phyloP scores from a whole-genome alignment of 2,113 vertebrate genomes.

The Pseudorhombus dupliciocellatus region DNA sequence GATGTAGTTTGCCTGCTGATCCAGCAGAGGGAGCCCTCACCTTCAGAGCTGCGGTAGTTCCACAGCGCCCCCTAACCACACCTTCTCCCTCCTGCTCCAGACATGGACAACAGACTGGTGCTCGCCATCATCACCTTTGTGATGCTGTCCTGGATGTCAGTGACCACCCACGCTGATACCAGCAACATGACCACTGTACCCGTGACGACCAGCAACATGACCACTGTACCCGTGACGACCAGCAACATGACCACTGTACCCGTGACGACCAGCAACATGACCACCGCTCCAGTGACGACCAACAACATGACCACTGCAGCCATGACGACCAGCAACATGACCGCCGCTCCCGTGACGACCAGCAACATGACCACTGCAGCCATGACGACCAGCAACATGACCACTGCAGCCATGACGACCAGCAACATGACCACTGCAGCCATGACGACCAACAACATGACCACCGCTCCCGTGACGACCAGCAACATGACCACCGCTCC shows the following conservation, averaged over 20 bases:
- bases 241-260: background rate
- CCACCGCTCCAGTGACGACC: too few species aligned
- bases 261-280: too few species aligned
- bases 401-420: background rate
- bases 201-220: too few species aligned
- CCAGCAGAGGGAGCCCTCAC: too few species aligned
- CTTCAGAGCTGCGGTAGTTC: too few species aligned
- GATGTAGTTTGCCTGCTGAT: too few species aligned
- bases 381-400: background rate
- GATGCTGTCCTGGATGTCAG: constrained; percentile 32
- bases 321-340: background rate
- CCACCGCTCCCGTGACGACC: background rate
- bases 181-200: background rate
- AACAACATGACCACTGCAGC: background rate
- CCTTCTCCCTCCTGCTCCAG: background rate
- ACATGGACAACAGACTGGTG: constrained; percentile 53
- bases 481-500: too few species aligned
- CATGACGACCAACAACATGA: background rate
- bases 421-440: too few species aligned
- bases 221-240: background rate
- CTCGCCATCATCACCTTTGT: constrained; percentile 37
- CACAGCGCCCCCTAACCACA: background rate
- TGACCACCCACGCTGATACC: background rate
- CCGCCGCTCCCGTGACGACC: background rate
- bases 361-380: too few species aligned